Conservation (phyloP, 2,113 vertebrate genomes). For the Scytalopus superciliaris region DNA sequence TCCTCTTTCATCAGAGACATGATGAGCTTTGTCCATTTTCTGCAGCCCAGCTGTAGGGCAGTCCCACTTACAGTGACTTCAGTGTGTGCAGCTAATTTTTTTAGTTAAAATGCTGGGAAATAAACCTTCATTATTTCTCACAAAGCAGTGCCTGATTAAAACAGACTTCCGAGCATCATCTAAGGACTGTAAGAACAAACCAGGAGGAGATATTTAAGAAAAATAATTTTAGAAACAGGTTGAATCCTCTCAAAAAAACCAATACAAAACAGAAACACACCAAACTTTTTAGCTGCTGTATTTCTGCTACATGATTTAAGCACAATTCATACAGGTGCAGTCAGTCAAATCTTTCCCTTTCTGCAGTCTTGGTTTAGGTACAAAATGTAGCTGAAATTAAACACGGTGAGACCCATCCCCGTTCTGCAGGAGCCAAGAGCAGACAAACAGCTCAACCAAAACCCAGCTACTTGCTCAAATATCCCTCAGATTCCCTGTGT, state of each 20-base stretch:
- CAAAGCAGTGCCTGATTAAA: not conserved
- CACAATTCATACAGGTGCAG: not conserved
- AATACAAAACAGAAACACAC: not conserved
- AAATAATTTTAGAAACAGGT: not conserved
- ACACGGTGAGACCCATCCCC: not conserved
- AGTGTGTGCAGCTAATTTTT: not conserved
- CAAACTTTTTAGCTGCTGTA: not conserved
- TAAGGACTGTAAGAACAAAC: not conserved
- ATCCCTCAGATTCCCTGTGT: not conserved
- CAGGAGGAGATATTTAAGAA: not conserved
- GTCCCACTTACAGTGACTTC: not conserved
- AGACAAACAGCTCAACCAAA: not conserved
- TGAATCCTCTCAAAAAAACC: not conserved
- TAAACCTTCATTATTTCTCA: not conserved
- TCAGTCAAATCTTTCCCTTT: not conserved
- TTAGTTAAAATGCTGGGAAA: not conserved
- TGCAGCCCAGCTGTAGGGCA: constrained; percentile 30
- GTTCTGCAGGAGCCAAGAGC: not conserved
- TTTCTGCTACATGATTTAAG: not conserved
- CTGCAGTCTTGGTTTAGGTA: not conserved
- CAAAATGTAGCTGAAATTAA: not conserved
- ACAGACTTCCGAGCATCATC: not conserved
- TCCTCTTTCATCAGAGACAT: constrained; percentile 35
- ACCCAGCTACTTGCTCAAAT: not conserved
- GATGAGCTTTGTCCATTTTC: not conserved